Evolutionary conservation across 2,888 invertebrate species (phyloP), one percentile per base, ranked within the genome.

Genomic region (Xestia c-nigrum): DNA sequence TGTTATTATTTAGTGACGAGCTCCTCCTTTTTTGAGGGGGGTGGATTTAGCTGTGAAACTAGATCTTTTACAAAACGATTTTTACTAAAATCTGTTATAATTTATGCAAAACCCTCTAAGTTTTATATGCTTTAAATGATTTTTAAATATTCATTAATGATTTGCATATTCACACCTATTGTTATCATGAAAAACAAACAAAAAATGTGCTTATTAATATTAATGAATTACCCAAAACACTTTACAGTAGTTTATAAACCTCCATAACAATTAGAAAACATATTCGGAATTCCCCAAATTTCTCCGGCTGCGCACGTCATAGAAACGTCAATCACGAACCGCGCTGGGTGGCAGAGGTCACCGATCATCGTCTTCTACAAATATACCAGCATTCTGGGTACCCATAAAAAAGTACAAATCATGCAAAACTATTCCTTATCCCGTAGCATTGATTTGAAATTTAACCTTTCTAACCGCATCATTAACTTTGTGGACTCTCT

Each of bases 251-350:
- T 81, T 75, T 80, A 77, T 82, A 86, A 83, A 84, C 75, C 84
- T 75, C 79, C 76, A 87, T 87, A 90, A 89, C 87, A 91, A 91
- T 90, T 91, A 84, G 88, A 85, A 90, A 91, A 89, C 88, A 90
- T 90, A 89, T 91, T 91, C 87, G 80, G 90, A 93, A 93, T 95
- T 94, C 93, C 88, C 86, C 87, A 93, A 95, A 95, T 94, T 94
- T 95, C 94, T 93, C 93, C 91, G 86, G 90, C 93, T 87, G 93
- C 90, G 93, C 87, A 89, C 92, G 92, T 94, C 95, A 95, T 94
- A 94, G 94, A 96, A 91, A 94, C 93, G 96, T 96, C 96, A 96
- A 95, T 96, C 96, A 96, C 74, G 87, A 88, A 88, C 94, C 95
- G 94, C 95, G 93, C 93, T 91, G 91, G 95, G 92, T 91, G 95